phyloP scores from a whole-genome alignment of 2,113 vertebrate genomes.

The Mus pahari region DNA sequence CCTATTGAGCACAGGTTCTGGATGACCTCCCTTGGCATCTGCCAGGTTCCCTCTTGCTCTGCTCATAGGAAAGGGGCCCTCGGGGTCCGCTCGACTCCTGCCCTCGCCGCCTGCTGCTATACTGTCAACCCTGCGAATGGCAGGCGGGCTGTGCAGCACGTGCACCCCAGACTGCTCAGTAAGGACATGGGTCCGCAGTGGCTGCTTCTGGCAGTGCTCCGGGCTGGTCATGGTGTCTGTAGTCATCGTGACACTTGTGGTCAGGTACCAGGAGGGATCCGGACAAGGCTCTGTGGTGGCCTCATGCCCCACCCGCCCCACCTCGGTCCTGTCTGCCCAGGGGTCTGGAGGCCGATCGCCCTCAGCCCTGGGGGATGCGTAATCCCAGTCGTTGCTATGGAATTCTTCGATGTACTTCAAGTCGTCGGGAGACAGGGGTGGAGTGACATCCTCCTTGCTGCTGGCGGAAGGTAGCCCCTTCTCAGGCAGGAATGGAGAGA shows the following conservation, averaged over 20 bases:
- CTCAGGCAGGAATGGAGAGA: slow-evolving; percentile 97
- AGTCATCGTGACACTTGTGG: slow-evolving; percentile 96
- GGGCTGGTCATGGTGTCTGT: slow-evolving; percentile 95
- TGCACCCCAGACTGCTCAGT: slow-evolving; percentile 89
- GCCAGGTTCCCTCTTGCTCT: slow-evolving; percentile 86
- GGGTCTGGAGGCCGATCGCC: slow-evolving; percentile 83
- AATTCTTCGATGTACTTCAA: slow-evolving; percentile 99
- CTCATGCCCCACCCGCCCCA: slow-evolving; percentile 80
- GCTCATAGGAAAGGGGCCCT: slow-evolving; percentile 89
- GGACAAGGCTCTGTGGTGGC: slow-evolving; percentile 88
- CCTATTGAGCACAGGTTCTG: slow-evolving; percentile 89
- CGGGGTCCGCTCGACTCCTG: slow-evolving; percentile 85
- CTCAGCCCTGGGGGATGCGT: slow-evolving; percentile 81
- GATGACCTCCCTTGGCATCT: slow-evolving; percentile 85
- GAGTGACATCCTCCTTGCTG: slow-evolving; percentile 92
- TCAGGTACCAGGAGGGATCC: slow-evolving; percentile 94
- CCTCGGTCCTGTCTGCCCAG: slow-evolving; percentile 90
- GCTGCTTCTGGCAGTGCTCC: slow-evolving; percentile 93
- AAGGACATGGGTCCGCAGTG: slow-evolving; percentile 84
- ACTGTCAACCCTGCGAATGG: slow-evolving; percentile 85
- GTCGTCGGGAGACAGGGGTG: slow-evolving; percentile 97
- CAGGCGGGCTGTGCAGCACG: slow-evolving; percentile 90
- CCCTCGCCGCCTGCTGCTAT: slow-evolving; percentile 78
- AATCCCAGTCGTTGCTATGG: slow-evolving; percentile 95
- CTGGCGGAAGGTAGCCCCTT: slow-evolving; percentile 88